Evolutionary conservation across 2,888 invertebrate genomes (phyloP).

Genomic region (Conops quadrifasciatus): DNA sequence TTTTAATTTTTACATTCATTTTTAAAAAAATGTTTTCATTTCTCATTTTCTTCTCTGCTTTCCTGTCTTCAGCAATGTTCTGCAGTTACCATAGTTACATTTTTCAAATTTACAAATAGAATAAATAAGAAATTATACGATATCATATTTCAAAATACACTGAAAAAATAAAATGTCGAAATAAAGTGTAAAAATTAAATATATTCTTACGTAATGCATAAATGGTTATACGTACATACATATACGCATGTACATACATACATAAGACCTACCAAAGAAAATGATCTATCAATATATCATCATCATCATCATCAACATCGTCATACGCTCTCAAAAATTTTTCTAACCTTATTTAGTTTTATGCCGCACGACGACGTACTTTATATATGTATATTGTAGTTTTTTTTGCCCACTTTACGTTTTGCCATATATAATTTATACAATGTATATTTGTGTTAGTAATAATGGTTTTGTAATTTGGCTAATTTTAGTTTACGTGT

Average conservation of each 20-base stretch:
- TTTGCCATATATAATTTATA: constrained; percentile 14
- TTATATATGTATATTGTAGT: constrained; percentile 7
- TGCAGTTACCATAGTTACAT: constrained; percentile 39
- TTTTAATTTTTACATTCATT: constrained; percentile 42
- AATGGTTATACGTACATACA: not conserved
- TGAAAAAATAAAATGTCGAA: constrained; percentile 8
- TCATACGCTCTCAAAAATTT: constrained; percentile 24
- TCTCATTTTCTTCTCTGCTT: constrained; percentile 19
- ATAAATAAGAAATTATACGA: constrained; percentile 20
- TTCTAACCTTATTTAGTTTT: constrained; percentile 25
- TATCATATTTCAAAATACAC: not conserved
- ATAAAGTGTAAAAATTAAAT: constrained; percentile 5
- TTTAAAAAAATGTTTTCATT: constrained; percentile 42
- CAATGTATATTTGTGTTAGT: constrained; percentile 14
- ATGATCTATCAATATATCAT: not conserved
- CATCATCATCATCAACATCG: not conserved
- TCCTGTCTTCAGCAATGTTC: constrained; percentile 38
- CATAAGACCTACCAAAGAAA: constrained; percentile 8
- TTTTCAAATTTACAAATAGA: constrained; percentile 34
- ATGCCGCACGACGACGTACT: not conserved
- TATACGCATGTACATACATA: no score
- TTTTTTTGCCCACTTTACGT: constrained; percentile 30
- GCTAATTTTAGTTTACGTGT: constrained; percentile 25
- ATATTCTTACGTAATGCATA: not conserved
- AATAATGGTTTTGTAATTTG: constrained; percentile 25